Evolutionary conservation across 2,113 vertebrate genomes (phyloP), one percentile per base, ranked within the genome.

Genomic region (Uria aalge): DNA sequence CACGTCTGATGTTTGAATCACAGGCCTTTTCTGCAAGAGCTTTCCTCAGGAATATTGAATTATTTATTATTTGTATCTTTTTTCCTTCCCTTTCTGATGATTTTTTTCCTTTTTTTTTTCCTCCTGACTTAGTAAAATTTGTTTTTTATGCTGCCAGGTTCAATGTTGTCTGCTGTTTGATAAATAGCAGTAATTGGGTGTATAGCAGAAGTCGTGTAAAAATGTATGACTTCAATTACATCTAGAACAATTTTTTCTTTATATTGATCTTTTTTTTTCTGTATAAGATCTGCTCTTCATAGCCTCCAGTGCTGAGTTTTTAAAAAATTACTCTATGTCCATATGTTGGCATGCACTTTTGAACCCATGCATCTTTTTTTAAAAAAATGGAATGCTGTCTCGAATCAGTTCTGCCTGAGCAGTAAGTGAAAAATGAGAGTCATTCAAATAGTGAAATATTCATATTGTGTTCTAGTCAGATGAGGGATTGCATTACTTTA

Each of bases 11-110:
- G 98, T 99, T 98, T 98, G 98, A 99, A 98, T 98, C 98, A 98
- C 97, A 97, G 97, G 96, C 97, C 98, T 98, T 98, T 98, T 98
- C 98, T 97, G 96, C 96, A 96, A 97, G 97, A 98, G 97, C 98
- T 98, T 98, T 98, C 97, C 98, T 98, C 96, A 81, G 97, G 98
- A 98, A 98, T 98, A 98, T 97, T 99, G 98, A 99, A 98, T 99
- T 98, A 99, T 99, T 98, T 98, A 98, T 98, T 98, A 98, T 98
- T 98, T 98, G 98, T 98, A 97, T 98, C 98, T 98, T 97, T 96
- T 95, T 95, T 90, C 80, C 90, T 96, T 97, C 95, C 87, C 95
- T 98, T 98, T 98, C 97, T 98, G 97, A 98, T 96, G 94, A 94
- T 97, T 95, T 96, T 92, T 76, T 91, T 91, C 41, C 64, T 69